Base-by-base conservation (phyloP, 2,888 invertebrate genomes). In the Acanthoscelides obtectus region DNA sequence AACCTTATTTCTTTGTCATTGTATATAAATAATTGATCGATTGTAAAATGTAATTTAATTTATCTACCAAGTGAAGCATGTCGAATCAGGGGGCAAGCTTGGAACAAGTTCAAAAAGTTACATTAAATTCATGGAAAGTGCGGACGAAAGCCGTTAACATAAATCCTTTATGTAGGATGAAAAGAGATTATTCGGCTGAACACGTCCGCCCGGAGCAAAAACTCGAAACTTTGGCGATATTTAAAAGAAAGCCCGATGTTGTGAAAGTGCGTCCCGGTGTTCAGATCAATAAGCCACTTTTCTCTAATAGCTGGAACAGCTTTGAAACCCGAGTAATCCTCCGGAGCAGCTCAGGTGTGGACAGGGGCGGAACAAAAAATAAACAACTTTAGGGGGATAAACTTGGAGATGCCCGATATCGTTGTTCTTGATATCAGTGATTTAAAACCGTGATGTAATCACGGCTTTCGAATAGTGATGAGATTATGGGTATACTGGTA, bases 81-180 rank as follows among this genome's bases (percentile, higher is more conserved):
- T n/a, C n/a, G n/a, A n/a, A n/a, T n/a, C n/a, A n/a, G n/a, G n/a
- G 97, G 97, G 85, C 95, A 94, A 86, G 96, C 92, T 94, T 94
- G 85, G 2, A 71, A 72, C 65, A 70, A 64, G 1, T 45, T 12
- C 12, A 45, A 45, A 1, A 45, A 45, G 5, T 4, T 45, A 12
- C 45, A 12, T 45, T 45, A 45, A 6, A 45, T 45, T 1, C 12
- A 45, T 6, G 17, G 12, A 45, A 45, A 45, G 45, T 3, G 5
- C 12, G n/a, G n/a, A 45, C 6, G 12, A 45, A 4, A 12, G 45
- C 45, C 17, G 45, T 45, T 45, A 45, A 3, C 45, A 45, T 45
- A 45, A 45, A 45, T 45, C 45, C 17, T 45, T 12, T 45, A 45
- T 45, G 45, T 45, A 45, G 17, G 45, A 45, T 45, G 12, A 45